Base-by-base conservation (phyloP, 2,797 vertebrate species). In the Anisognathus igniventris region DNA sequence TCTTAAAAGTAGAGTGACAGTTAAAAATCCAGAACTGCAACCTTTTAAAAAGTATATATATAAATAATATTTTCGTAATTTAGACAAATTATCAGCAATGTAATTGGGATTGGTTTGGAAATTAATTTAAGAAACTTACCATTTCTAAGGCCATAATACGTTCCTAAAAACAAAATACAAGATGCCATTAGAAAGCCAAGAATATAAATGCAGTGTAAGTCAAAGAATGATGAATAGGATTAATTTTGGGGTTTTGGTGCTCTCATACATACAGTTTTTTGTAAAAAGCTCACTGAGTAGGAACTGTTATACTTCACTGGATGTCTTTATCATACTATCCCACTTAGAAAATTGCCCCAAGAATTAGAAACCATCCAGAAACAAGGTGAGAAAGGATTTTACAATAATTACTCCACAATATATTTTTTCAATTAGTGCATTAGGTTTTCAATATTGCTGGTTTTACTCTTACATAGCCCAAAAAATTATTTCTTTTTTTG, bases 71-170 rank as follows among this genome's bases (percentile, higher is more conserved):
- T 80, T 72, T 60, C 30, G 54, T 37, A 33, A 62, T 60, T 89
- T 51, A 56, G 14, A 73, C 23, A 62, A 88, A 44, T 58, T 42
- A 78, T 68, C 44, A 75, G 35, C 28, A 90, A 50, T 23, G 13
- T 37, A 40, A 82, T 39, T 82, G 61, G 22, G 28, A 95, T 39
- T 54, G 56, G 48, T 82, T 91, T 83, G 65, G 79, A 97, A 67
- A 95, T 51, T 30, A 95, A 78, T 79, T 86, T 84, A 57, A 92
- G 71, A 93, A 86, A 95, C 98, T 98, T 98, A 99, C 99, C 98
- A 79, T 97, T 97, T 99, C 98, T 92, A 99, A 97, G 75, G 98
- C 98, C 97, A 98, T 92, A 65, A 99, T 96, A 77, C 98, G 98
- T 67, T 98, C 98, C 99, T 99, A 97, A 92, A 94, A 97, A 98